These are phyloP conservation scores for Daphoenositta chrysoptera DNA, from an alignment of 2,113 vertebrate species.

Conservation along the genomic window DNA sequence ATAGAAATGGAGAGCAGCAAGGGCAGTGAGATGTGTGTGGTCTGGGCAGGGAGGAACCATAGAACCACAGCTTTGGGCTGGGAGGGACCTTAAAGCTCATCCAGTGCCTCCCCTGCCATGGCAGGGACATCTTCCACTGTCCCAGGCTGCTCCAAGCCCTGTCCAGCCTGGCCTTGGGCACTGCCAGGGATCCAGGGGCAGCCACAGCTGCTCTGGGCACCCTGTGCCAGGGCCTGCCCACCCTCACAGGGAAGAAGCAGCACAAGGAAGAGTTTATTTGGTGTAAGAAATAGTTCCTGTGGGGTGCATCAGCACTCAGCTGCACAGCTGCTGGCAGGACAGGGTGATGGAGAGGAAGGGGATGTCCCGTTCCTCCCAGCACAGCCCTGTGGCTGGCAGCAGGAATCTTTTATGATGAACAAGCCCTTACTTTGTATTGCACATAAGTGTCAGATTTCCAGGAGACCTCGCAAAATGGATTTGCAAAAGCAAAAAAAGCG, in stretches of 20 bases:
- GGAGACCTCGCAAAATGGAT: constrained; percentile 7
- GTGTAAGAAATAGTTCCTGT: not conserved
- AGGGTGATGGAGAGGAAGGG: not conserved
- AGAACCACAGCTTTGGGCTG: not conserved
- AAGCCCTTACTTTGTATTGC: not conserved
- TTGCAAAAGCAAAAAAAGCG: not conserved
- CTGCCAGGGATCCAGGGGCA: not conserved
- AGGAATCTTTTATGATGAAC: not conserved
- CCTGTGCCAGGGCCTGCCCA: not conserved
- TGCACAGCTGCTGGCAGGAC: not conserved
- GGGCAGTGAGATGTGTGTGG: not conserved
- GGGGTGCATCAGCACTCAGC: not conserved
- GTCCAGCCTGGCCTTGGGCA: accelerated
- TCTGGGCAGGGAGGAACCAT: not conserved
- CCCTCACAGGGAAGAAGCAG: not conserved
- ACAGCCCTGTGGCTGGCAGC: not conserved
- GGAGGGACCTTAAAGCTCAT: not conserved
- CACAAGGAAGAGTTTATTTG: not conserved
- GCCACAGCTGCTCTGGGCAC: not conserved
- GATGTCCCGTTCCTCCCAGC: not conserved
- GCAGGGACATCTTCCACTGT: not conserved
- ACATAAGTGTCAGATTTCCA: constrained; percentile 8
- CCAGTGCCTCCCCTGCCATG: accelerated
- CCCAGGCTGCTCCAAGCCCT: accelerated
- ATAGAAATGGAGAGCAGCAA: not conserved